Evolutionary conservation across 2,113 vertebrate genomes (phyloP).

Genomic region (Phylloscopus trochiloides): DNA sequence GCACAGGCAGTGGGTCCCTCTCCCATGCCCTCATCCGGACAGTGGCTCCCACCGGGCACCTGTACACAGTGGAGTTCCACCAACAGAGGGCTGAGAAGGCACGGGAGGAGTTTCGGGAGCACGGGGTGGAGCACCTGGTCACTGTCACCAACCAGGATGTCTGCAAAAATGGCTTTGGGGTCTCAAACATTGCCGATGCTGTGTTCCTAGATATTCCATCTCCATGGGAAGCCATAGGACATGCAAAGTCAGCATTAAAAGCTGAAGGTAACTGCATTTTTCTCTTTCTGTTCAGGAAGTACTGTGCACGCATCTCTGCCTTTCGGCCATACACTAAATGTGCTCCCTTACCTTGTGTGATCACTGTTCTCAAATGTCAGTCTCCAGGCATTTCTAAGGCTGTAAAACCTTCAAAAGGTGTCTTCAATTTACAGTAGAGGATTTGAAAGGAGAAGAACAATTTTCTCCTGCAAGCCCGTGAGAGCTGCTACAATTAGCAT

Average conservation of each 20-base stretch:
- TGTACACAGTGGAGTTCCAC: constrained; percentile 97
- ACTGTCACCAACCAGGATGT: constrained; percentile 94
- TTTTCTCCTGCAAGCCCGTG: background rate
- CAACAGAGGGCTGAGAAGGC: constrained; percentile 90
- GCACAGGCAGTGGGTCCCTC: constrained; percentile 94
- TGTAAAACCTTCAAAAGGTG: background rate
- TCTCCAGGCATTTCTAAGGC: background rate
- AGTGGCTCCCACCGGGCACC: constrained; percentile 90
- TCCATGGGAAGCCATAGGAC: constrained; percentile 92
- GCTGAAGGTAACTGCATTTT: constrained; percentile 78
- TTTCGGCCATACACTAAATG: background rate
- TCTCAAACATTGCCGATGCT: constrained; percentile 84
- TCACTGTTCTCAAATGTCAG: background rate
- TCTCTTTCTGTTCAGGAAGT: background rate
- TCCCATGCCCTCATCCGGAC: constrained; percentile 93
- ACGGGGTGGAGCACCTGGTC: constrained; percentile 87
- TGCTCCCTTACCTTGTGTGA: background rate
- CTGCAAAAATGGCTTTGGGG: constrained; percentile 91
- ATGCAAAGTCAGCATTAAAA: constrained; percentile 89
- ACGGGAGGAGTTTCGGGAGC: constrained; percentile 87
- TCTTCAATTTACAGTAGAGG: background rate
- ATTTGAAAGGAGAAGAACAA: background rate
- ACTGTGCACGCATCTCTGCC: background rate
- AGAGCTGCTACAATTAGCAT: background rate
- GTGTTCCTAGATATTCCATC: constrained; percentile 96